Evolutionary conservation across 1,140 invertebrate genomes (phyloP), one percentile per base, ranked within the genome.

Genomic region (Hestina assimilis): DNA sequence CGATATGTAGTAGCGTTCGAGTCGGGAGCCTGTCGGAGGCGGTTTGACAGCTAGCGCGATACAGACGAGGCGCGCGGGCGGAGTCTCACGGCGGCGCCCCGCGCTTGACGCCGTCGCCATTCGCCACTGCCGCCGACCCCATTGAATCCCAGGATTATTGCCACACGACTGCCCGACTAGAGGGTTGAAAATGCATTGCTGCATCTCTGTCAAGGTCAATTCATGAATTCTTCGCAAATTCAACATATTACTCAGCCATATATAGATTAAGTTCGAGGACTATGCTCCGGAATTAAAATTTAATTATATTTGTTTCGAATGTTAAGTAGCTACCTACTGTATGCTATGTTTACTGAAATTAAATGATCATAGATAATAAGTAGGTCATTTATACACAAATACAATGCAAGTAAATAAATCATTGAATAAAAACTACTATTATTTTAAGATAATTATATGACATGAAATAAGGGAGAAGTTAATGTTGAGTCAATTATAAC

Each of bases 161-260:
- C 72, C 64, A 75, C 67, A 81, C 69, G 66, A 75, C 67, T 66
- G 52, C 59, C 70, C 55, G 58, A 69, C 50, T 69, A 33, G 76
- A 87, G 79, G 79, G 82, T 84, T 83, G 79, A 80, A 84, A 85
- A 73, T 80, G 70, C 79, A 83, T 71, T 81, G 76, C 55, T 70
- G 59, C 57, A 48, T 70, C 67, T 75, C 66, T 77, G 64, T 78
- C 84, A 85, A 85, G 79, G 79, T 84, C 79, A 78, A 71, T 54
- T 51, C 53, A 59, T 64, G 66, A 61, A 74, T 63, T 59, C 57
- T 62, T 61, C 21, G 57, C 42, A 42, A 59, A 64, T 55, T 54
- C 53, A 43, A 48, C 52, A 59, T 59, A 59, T 52, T 19, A 11
- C 33, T 50, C 33, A 24, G n/a, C 53, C 35, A 12, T 33, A 54